Evolutionary conservation across 2,888 invertebrate species (phyloP).

Genomic region (Caenorhabditis panamensis): DNA sequence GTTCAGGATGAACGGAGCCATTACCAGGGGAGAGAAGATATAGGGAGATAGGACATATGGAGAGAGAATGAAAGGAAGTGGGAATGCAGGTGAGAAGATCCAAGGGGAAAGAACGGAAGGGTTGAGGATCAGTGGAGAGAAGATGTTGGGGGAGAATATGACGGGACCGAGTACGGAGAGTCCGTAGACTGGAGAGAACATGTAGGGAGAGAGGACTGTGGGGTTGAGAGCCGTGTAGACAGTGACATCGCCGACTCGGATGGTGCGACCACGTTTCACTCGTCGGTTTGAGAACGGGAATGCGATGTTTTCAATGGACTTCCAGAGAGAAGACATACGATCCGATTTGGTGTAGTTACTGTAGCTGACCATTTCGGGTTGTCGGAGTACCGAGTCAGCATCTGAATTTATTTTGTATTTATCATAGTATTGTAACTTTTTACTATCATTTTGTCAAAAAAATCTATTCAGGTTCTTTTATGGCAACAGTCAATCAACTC

Average conservation of each 20-base stretch:
- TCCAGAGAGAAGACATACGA: constrained; percentile 51
- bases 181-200: constrained; percentile 74
- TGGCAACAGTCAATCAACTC: no score
- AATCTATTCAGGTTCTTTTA: constrained; percentile 70
- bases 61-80: constrained; percentile 73
- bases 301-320: constrained; percentile 57
- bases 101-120: constrained; percentile 75
- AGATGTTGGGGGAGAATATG: constrained; percentile 76
- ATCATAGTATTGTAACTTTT: not conserved
- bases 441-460: constrained; percentile 64
- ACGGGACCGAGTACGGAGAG: constrained; percentile 67
- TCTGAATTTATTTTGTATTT: not conserved
- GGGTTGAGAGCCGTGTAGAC: constrained; percentile 63
- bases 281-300: constrained; percentile 44
- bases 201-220: constrained; percentile 74
- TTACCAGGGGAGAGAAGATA: constrained; percentile 70
- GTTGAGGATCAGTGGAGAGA: constrained; percentile 74
- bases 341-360: constrained; percentile 39
- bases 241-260: constrained; percentile 30
- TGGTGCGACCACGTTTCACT: constrained; percentile 43
- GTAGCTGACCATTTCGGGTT: constrained; percentile 54
- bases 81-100: constrained; percentile 73
- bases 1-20: constrained; percentile 75
- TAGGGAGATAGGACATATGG: constrained; percentile 72
- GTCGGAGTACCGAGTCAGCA: constrained; percentile 16